phyloP scores from a whole-genome alignment of 2,888 invertebrate species.

The Macrophya alboannulata region DNA sequence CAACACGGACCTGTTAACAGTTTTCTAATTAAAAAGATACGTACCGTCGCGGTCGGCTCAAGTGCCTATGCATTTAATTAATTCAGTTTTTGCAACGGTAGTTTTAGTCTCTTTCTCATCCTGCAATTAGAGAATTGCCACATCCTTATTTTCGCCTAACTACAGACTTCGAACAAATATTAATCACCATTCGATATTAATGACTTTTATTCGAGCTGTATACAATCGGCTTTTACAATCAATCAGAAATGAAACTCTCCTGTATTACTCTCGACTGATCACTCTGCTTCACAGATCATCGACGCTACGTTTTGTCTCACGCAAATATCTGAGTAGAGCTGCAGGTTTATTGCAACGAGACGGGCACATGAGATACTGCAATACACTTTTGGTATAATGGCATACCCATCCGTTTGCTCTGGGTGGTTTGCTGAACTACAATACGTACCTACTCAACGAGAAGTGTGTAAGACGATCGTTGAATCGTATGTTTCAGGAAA shows the following conservation, averaged over 20 bases:
- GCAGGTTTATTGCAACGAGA: neutral
- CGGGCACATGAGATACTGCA: neutral
- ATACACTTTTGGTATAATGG: constrained; percentile 38
- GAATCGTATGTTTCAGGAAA: constrained; percentile 2
- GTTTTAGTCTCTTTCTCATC: neutral
- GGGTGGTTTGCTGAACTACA: constrained; percentile 24
- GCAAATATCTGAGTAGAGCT: neutral
- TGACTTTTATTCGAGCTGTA: neutral
- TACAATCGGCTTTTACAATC: neutral
- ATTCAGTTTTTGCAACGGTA: neutral
- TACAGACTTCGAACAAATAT: neutral
- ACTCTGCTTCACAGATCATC: neutral
- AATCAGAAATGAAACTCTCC: neutral
- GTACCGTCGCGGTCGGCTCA: constrained; percentile 4
- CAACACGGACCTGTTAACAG: constrained; percentile 24
- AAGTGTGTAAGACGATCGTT: constrained; percentile 19
- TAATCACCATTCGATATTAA: neutral
- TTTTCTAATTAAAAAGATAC: constrained; percentile 4
- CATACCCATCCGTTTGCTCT: constrained; percentile 1
- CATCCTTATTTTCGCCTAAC: neutral
- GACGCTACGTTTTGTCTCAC: neutral
- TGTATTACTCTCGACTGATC: neutral
- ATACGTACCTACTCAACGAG: neutral
- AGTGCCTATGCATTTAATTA: neutral
- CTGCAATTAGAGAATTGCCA: neutral